Evolutionary conservation across 2,888 invertebrate genomes (phyloP), one percentile per base, ranked within the genome.

Genomic region (Argyra leucocephala): DNA sequence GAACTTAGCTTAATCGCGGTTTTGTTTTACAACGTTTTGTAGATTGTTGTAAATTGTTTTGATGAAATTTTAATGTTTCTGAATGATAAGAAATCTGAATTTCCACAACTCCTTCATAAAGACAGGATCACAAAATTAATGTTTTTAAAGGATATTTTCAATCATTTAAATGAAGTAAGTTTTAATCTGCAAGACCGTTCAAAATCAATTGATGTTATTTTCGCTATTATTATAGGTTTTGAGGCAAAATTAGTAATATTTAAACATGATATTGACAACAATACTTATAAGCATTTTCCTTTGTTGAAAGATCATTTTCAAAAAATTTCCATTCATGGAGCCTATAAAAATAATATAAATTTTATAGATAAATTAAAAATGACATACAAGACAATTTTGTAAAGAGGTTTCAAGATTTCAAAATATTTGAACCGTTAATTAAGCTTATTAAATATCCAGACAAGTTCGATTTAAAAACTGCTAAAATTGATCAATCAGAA

Each of bases 1-100:
- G n/a, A n/a, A n/a, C n/a, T n/a, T n/a, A n/a, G n/a, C n/a, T n/a
- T n/a, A n/a, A n/a, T n/a, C n/a, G n/a, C n/a, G n/a, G n/a, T n/a
- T n/a, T n/a, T n/a, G n/a, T n/a, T n/a, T n/a, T n/a, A n/a, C n/a
- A n/a, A n/a, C n/a, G n/a, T n/a, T n/a, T n/a, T n/a, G n/a, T n/a
- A n/a, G n/a, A n/a, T n/a, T n/a, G n/a, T n/a, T n/a, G n/a, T n/a
- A n/a, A n/a, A n/a, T n/a, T n/a, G n/a, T n/a, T n/a, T n/a, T n/a
- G 59, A 59, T 59, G 59, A 59, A 59, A 59, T 59, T 59, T 23
- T 59, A 59, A 59, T 59, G 59, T 59, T 59, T 59, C 59, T 59
- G 22, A 59, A 59, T 59, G 59, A 59, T 59, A 59, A 59, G 23
- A 59, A 59, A 59, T 23, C 59, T 18, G 23, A 23, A 59, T 59